Percentiles rank a stretch among this genome's conserved stretches.
phyloP scores from a whole-genome alignment of 53 echinoderm and acorn worm species.

The Holothuria scabra region DNA sequence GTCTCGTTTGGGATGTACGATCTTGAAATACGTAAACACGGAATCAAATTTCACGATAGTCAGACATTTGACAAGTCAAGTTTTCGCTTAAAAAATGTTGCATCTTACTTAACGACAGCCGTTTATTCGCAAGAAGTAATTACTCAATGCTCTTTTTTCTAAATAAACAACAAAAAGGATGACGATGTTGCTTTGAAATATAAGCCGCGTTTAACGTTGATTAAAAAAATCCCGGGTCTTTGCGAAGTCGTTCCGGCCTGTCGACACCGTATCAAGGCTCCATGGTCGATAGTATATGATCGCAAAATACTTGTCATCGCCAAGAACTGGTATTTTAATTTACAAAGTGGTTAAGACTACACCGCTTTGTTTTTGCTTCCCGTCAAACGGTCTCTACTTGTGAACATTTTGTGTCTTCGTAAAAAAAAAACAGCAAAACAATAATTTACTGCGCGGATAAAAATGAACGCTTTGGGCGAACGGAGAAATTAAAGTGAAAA shows the following conservation, averaged over 20 bases:
- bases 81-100: constrained; percentile 20
- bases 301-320: constrained; percentile 25
- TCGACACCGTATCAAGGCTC: no score
- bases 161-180: constrained; percentile 26
- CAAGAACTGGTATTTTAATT: constrained; percentile 35
- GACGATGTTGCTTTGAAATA: constrained; percentile 22
- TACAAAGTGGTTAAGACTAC: constrained; percentile 43
- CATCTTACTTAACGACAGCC: constrained; percentile 33
- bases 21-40: no score
- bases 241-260: no score
- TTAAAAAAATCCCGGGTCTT: constrained; percentile 12
- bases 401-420: constrained; percentile 7
- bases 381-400: constrained; percentile 29
- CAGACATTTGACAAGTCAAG: no score
- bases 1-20: no score
- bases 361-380: constrained; percentile 30
- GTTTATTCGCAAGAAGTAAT: constrained; percentile 19
- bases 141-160: constrained; percentile 24
- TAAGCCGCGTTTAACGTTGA: constrained; percentile 24
- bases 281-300: background rate
- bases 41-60: no score
- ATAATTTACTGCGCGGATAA: constrained; percentile 30
- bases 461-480: constrained; percentile 36
- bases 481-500: constrained; percentile 12
- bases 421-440: constrained; percentile 6